Conservation (phyloP, 1,140 invertebrate genomes). For the Odontomachus brunneus region DNA sequence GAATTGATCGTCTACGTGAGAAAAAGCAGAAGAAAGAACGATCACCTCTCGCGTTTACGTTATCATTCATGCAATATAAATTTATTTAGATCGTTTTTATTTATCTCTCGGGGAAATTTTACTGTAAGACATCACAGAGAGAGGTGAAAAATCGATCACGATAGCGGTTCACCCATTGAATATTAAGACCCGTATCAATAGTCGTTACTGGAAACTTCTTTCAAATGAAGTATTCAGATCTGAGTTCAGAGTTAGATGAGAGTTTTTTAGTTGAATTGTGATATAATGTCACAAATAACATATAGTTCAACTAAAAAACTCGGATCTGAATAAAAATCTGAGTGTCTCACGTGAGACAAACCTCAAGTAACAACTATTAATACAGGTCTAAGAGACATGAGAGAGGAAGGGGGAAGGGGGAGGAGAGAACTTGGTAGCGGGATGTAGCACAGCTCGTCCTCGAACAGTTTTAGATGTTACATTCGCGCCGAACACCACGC, state of each 20-base stretch:
- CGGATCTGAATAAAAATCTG: too few species aligned
- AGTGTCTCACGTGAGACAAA: too few species aligned
- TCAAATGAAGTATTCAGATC: too few species aligned
- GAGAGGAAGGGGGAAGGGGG: neutral
- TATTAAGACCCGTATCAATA: too few species aligned
- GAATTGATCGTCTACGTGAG: neutral
- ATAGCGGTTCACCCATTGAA: neutral
- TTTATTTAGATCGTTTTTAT: conserved; percentile 6
- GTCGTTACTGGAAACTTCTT: too few species aligned
- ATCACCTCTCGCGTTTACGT: too few species aligned
- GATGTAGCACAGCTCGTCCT: conserved; percentile 29
- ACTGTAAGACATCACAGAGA: neutral
- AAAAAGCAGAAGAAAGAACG: too few species aligned
- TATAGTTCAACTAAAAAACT: too few species aligned
- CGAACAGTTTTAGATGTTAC: conserved; percentile 18
- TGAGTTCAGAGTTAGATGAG: too few species aligned
- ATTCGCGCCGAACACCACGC: conserved; percentile 10
- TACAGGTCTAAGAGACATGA: neutral
- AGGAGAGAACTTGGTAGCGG: neutral
- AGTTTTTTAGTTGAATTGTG: too few species aligned
- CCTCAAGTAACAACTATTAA: too few species aligned
- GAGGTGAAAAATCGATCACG: neutral
- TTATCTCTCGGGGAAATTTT: conserved; percentile 2
- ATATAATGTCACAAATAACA: too few species aligned
- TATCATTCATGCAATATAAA: neutral